Conservation (phyloP, 2,888 invertebrate genomes). For the Hylaea fasciaria region DNA sequence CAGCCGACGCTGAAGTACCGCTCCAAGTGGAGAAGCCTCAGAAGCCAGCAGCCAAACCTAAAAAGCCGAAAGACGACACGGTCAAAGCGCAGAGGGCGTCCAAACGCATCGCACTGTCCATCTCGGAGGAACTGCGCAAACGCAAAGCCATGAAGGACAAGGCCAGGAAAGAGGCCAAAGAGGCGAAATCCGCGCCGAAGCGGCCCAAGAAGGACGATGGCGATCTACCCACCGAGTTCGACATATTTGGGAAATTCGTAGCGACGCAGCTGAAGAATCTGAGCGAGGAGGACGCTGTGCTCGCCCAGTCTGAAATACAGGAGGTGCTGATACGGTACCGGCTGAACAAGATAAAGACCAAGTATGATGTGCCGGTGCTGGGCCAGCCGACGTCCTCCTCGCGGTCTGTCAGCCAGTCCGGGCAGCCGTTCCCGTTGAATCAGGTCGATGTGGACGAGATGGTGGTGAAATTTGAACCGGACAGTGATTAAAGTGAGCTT, state of each 20-base stretch:
- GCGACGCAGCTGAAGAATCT: background rate
- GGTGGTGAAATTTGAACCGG: too few relatives aligned
- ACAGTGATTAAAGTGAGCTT: too few relatives aligned
- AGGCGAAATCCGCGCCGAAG: background rate
- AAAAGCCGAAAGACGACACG: too few relatives aligned
- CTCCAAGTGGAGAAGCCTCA: background rate
- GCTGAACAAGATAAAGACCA: background rate
- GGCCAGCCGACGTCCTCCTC: too few relatives aligned
- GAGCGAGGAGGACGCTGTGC: background rate
- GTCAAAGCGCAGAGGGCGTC: too few relatives aligned
- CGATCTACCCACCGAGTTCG: background rate
- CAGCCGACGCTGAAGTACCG: background rate
- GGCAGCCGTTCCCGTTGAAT: background rate
- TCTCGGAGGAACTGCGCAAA: too few relatives aligned
- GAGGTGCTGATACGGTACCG: background rate
- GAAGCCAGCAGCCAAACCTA: background rate
- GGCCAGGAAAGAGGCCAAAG: too few relatives aligned
- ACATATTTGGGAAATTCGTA: background rate
- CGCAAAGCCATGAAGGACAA: too few relatives aligned
- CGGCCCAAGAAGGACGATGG: background rate
- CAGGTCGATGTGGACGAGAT: too few relatives aligned
- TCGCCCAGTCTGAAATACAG: background rate
- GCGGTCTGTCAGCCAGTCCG: background rate
- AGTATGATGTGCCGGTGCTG: background rate
- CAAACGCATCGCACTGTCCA: too few relatives aligned